Base-by-base conservation (phyloP, 2,797 vertebrate genomes). In the Peromyscus aztecus region DNA sequence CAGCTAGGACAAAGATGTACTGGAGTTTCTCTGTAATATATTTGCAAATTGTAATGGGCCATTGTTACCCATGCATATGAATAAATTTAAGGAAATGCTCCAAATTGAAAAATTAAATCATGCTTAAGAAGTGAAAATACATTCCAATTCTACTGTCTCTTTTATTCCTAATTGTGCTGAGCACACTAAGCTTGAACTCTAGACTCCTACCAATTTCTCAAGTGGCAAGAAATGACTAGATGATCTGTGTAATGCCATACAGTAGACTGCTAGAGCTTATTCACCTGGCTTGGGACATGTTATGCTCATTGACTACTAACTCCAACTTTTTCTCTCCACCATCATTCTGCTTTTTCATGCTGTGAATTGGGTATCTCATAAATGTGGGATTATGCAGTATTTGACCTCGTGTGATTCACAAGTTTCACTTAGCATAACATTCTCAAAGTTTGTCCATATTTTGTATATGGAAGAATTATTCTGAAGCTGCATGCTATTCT, bases 121-220 rank as follows among this genome's bases (percentile, higher is more conserved):
- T 75, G 52, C 80, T 91, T 52, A 94, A 83, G 29, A 96, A 89
- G 21, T 88, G 17, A 94, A 82, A 89, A 9, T 61, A 52, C 1
- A 65, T 81, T 67, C 67, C 49, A 91, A 75, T 87, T 88, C 16
- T 5, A 75, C 23, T 49, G 0, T 63, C 4, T 46, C 6, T 34
- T 73, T 29, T 57, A 24, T 59, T 78, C 59, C 2, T 27, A 23
- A 43, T 78, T 86, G 12, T 86, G n/a, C 17, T 63, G 24, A 52
- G 78, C 59, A 84, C 5, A 65, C 3, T 57, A 55, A 73, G 65
- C 24, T 31, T 67, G 21, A 85, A 49, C 46, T 65, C 10, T 49
- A 80, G 8, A 24, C 11, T 76, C 40, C n/a, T 63, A 71, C 8
- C 16, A 73, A 29, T 43, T n/a, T 21, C 34, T 77, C 29, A 71